A percentile compares a stretch with the other conserved stretches of the same genome.
These are phyloP conservation scores for Caenorhabditis imperialis DNA, from an alignment of 2,888 invertebrate species.

Conservation along the genomic window DNA sequence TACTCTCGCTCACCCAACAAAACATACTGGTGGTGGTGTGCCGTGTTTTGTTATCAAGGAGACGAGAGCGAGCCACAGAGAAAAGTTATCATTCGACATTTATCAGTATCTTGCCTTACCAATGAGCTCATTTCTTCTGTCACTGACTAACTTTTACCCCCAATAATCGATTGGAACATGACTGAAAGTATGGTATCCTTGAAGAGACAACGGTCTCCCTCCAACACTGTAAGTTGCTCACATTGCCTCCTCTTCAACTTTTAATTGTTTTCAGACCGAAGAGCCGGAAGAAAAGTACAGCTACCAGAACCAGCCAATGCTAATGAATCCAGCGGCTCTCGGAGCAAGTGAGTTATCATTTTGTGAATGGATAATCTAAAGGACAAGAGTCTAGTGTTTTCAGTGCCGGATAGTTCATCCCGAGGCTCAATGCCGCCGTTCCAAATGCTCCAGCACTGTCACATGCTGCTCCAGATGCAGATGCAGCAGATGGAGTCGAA, in stretches of 20 bases:
- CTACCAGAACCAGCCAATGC: conserved; percentile 6
- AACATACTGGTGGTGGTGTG: too few species aligned
- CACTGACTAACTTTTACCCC: conserved; percentile 41
- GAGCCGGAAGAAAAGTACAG: conserved; percentile 40
- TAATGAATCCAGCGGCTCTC: conserved; percentile 16
- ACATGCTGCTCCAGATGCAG: conserved; percentile 43
- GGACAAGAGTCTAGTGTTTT: not conserved
- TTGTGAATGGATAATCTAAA: too few species aligned
- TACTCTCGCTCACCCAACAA: too few species aligned
- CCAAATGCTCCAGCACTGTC: conserved; percentile 23
- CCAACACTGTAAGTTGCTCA: conserved; percentile 14
- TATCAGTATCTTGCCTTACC: conserved; percentile 14
- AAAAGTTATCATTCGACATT: conserved; percentile 15
- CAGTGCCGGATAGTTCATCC: conserved; percentile 15
- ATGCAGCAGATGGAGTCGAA: conserved; percentile 25
- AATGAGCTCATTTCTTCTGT: conserved; percentile 36
- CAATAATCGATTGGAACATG: conserved; percentile 15
- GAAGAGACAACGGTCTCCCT: conserved; percentile 22
- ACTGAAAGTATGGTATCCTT: conserved; percentile 26
- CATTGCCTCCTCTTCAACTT: not conserved
- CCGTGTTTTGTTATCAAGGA: conserved; percentile 21
- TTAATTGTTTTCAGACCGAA: conserved; percentile 24
- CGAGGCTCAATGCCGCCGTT: conserved; percentile 2
- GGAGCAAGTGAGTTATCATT: conserved; percentile 11
- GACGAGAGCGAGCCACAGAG: conserved; percentile 7